These are phyloP conservation scores for Troglohyphantes excavatus DNA, from an alignment of 2,888 invertebrate genomes.

Conservation along the genomic window DNA sequence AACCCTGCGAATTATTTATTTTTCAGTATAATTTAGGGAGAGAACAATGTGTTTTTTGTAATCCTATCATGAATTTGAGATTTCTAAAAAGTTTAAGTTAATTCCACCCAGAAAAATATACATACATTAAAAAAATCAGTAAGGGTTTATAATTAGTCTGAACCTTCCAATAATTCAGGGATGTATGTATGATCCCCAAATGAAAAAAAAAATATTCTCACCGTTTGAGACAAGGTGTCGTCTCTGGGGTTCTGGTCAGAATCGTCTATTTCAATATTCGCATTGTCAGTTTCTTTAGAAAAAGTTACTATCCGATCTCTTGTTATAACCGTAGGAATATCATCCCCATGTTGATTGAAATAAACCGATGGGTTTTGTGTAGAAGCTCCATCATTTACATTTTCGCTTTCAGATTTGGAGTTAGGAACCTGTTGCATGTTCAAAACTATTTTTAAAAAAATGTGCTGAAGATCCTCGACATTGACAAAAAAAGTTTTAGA, in stretches of 20 bases:
- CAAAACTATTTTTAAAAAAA: background rate
- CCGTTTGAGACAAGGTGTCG: conserved; percentile 47
- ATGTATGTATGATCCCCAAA: too few relatives aligned
- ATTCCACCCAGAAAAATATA: too few relatives aligned
- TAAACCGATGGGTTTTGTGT: background rate
- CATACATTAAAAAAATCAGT: too few relatives aligned
- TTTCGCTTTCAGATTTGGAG: background rate
- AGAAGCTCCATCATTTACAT: background rate
- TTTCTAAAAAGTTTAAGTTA: too few relatives aligned
- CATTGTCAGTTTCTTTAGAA: conserved; percentile 61
- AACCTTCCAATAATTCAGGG: too few relatives aligned
- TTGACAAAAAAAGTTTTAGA: background rate
- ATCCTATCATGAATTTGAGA: too few relatives aligned
- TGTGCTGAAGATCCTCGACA: background rate
- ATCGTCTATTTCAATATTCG: conserved; percentile 38
- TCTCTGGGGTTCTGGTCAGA: conserved; percentile 2
- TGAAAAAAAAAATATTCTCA: conserved; percentile 25
- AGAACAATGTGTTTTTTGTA: too few relatives aligned
- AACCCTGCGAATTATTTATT: too few relatives aligned
- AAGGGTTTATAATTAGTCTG: too few relatives aligned
- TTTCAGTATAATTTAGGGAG: too few relatives aligned
- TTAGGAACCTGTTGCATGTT: background rate
- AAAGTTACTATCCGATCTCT: conserved; percentile 55
- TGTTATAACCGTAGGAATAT: conserved; percentile 54
- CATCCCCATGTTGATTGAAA: conserved; percentile 38